Evolutionary conservation across 2,797 vertebrate species (phyloP), one percentile per base, ranked within the genome.

Genomic region (Tiaroga cobitis): DNA sequence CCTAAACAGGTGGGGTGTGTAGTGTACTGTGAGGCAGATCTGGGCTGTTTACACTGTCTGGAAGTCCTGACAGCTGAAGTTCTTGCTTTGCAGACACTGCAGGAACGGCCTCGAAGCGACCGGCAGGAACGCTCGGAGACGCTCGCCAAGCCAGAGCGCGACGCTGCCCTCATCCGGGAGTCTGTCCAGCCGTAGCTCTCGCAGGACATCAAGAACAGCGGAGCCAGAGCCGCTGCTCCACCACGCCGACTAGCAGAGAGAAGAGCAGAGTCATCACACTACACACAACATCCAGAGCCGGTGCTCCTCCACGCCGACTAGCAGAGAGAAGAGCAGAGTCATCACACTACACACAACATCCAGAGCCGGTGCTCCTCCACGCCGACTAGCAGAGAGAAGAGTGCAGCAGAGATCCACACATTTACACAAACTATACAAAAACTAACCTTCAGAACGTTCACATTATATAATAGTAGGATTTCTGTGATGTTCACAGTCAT

Each of bases 21-120:
- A n/a, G 68, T 11, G 56, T 43, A n/a, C 18, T 51, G 54, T 46
- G 37, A 72, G 37, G 4, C 34, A 4, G 32, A 29, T 32, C 13
- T 61, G 39, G 8, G 16, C 9, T 2, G 1, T 59, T 81, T 90
- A 95, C 95, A 95, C 90, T 18, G 89, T 89, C 78, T 94, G 95
- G 90, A 93, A 95, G 3, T 93, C 89, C 21, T 84, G 82, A 83
- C 94, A 95, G 93, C 91, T 95, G 88, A 95, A 83, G 86, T 94
- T 94, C 76, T 83, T 92, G 73, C 13, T 51, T 86, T 81, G 88
- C 82, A 95, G 85, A 82, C 94, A 95, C 69, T 18, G 82, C 75
- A 95, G 88, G 43, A 95, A 95, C 2, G 34, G 59, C 41, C 5
- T 73, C 0, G 94, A 94, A 0, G 91, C 89, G 0, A 19, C 87